These are phyloP conservation scores for Amorpha juglandis DNA, from an alignment of 2,888 invertebrate species.

Conservation along the genomic window DNA sequence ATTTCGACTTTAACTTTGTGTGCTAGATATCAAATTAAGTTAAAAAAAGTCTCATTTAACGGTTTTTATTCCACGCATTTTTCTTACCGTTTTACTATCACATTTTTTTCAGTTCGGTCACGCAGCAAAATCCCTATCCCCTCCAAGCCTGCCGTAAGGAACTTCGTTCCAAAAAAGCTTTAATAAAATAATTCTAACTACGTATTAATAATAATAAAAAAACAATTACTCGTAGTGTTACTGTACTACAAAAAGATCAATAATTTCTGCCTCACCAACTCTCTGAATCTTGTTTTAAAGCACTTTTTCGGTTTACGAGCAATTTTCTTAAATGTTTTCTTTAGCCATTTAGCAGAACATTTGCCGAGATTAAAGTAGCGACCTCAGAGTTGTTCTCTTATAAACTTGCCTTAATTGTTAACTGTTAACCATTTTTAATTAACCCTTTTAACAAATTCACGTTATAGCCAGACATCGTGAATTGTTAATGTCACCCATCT, in stretches of 20 bases:
- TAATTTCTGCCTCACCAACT: neutral
- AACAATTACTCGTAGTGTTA: neutral
- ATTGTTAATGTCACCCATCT: slow-evolving; percentile 14
- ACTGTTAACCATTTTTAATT: slow-evolving; percentile 16
- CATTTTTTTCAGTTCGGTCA: too few relatives aligned
- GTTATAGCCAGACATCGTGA: slow-evolving; percentile 3
- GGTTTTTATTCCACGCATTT: too few relatives aligned
- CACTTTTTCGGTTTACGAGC: slow-evolving; percentile 15
- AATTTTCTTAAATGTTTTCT: slow-evolving; percentile 22
- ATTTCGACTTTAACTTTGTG: too few relatives aligned
- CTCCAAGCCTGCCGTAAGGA: too few relatives aligned
- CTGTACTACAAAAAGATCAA: neutral
- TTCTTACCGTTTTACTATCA: too few relatives aligned
- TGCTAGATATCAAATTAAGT: too few relatives aligned
- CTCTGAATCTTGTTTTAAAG: slow-evolving; percentile 26
- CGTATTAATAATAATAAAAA: neutral
- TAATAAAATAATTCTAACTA: neutral
- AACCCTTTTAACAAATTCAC: slow-evolving; percentile 18
- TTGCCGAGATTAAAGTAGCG: slow-evolving; percentile 17
- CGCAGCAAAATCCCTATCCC: too few relatives aligned
- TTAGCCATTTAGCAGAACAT: slow-evolving; percentile 21
- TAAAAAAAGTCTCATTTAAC: too few relatives aligned
- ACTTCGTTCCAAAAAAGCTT: too few relatives aligned
- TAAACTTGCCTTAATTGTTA: slow-evolving; percentile 18
- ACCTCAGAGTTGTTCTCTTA: slow-evolving; percentile 17